phyloP scores from a whole-genome alignment of 1,140 invertebrate species.

The Pinna nobilis region DNA sequence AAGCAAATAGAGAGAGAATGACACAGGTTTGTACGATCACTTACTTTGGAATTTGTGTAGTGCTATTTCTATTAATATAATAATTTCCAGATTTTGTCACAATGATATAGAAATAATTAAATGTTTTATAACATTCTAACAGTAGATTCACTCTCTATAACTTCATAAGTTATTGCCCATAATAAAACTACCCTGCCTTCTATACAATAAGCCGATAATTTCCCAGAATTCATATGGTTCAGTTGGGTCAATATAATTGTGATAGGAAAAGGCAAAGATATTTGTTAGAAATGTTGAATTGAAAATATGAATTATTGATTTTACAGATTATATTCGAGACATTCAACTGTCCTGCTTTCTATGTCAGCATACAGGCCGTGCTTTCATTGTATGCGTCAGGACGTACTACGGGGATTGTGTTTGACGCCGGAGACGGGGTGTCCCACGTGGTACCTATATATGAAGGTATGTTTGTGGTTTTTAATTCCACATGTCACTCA shows the following conservation, averaged over 20 bases:
- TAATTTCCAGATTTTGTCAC: too few species aligned
- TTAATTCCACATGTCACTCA: neutral
- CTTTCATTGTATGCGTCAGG: conserved; percentile 65
- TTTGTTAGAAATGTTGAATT: conserved; percentile 78
- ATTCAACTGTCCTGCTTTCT: conserved; percentile 95
- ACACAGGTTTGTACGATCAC: too few species aligned
- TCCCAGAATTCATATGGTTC: too few species aligned
- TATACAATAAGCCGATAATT: too few species aligned
- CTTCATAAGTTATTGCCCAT: conserved; percentile 82
- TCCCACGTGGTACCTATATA: conserved; percentile 93
- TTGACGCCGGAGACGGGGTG: conserved; percentile 57
- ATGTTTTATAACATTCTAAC: too few species aligned
- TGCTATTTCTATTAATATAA: too few species aligned
- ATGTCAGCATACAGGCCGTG: conserved; percentile 84
- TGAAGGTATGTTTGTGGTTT: conserved; percentile 86
- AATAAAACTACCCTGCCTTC: too few species aligned
- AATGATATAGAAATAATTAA: too few species aligned
- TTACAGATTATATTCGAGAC: conserved; percentile 75
- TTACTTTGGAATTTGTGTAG: conserved; percentile 83
- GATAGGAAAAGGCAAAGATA: conserved; percentile 87
- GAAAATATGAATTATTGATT: conserved; percentile 58
- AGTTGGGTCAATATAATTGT: too few species aligned
- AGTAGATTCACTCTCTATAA: conserved; percentile 80
- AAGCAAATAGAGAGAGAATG: conserved; percentile 85
- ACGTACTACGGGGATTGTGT: conserved; percentile 62